Conservation (phyloP, 2,113 vertebrate species). For the Nerophis lumbriciformis region DNA sequence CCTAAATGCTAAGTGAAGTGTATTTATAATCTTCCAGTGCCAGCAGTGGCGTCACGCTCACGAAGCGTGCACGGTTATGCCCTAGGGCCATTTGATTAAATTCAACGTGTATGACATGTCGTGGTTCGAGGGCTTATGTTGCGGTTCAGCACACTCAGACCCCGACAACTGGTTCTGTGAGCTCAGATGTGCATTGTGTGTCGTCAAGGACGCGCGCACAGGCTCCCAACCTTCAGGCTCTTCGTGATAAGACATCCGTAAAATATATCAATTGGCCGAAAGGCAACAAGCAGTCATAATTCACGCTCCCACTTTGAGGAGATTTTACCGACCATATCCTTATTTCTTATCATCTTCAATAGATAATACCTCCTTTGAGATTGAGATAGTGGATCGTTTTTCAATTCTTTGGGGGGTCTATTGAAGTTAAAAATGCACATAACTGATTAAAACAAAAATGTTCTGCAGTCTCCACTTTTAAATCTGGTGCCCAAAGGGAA, state of each 20-base stretch:
- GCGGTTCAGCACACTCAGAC: constrained; percentile 19
- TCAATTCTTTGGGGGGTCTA: not conserved
- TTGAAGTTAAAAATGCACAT: not conserved
- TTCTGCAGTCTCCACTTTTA: constrained; percentile 13
- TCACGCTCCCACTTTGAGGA: not conserved
- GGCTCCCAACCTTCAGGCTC: constrained; percentile 27
- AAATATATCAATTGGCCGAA: constrained; percentile 18
- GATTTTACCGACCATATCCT: constrained; percentile 8
- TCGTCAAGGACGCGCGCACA: constrained; percentile 18
- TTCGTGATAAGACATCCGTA: constrained; percentile 25
- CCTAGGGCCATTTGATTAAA: constrained; percentile 17
- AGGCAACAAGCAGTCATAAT: constrained; percentile 1
- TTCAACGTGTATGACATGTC: constrained; percentile 24
- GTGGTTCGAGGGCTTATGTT: constrained; percentile 13
- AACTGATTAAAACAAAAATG: not conserved
- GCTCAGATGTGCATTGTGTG: constrained; percentile 15
- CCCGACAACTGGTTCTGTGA: not conserved
- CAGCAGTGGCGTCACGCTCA: not conserved
- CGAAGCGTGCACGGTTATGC: not conserved
- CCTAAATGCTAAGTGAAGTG: not conserved
- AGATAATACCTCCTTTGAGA: not conserved
- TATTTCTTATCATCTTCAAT: constrained; percentile 3
- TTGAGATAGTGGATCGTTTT: not conserved
- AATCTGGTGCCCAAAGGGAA: constrained; percentile 14
- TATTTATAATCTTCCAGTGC: not conserved